Evolutionary conservation across 2,888 invertebrate genomes (phyloP).

Genomic region (Tenthredo amoena): DNA sequence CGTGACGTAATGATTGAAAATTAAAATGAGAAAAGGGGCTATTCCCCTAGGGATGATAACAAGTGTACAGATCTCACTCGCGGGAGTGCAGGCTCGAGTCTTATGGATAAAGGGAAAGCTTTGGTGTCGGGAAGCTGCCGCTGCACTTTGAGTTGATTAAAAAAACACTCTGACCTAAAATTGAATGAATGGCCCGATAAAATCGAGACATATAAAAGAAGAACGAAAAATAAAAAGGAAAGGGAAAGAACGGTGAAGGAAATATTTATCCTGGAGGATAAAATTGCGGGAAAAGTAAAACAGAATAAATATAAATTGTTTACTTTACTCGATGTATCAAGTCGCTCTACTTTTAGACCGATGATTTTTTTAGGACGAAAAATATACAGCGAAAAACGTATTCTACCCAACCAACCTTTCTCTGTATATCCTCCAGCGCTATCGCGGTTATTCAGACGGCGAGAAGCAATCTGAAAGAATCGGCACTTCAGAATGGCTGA

Average conservation of each 20-base stretch:
- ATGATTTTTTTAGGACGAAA: neutral
- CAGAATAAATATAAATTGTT: neutral
- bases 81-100: neutral
- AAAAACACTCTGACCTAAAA: neutral
- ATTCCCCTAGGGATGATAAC: neutral
- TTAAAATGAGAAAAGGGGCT: neutral
- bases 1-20: neutral
- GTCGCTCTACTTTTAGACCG: neutral
- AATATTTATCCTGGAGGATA: neutral
- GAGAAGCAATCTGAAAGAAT: neutral
- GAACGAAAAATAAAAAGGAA: neutral
- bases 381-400: neutral
- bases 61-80: neutral
- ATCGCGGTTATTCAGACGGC: neutral
- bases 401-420: neutral
- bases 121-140: neutral
- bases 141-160: slow-evolving; percentile 14
- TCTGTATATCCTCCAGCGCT: neutral
- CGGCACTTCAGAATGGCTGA: neutral
- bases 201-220: neutral
- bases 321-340: neutral
- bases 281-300: neutral
- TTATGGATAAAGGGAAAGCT: neutral
- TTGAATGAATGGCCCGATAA: neutral
- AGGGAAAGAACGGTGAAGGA: neutral